Evolutionary conservation across 1,140 invertebrate genomes (phyloP).

Genomic region (Leptinotarsa defecta): DNA sequence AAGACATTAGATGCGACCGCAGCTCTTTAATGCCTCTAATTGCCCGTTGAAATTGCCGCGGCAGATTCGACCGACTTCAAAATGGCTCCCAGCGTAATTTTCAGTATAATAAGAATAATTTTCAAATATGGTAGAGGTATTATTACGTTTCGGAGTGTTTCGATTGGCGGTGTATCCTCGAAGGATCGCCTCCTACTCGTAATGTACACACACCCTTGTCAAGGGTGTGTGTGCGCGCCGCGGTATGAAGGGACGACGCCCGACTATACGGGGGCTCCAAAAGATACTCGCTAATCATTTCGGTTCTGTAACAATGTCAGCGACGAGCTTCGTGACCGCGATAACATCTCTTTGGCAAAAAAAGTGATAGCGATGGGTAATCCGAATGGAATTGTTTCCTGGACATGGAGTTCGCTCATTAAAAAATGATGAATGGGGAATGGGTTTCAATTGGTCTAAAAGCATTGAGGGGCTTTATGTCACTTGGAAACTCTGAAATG

Average conservation of each 20-base stretch:
- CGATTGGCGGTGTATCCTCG: slow-evolving; percentile 45
- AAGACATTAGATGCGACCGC: slow-evolving; percentile 12
- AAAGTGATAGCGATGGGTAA: background rate
- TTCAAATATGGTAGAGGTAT: slow-evolving; percentile 53
- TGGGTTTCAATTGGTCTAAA: no score
- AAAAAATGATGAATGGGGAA: slow-evolving; percentile 1
- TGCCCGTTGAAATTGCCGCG: slow-evolving; percentile 6
- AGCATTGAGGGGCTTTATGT: no score
- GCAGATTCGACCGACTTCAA: slow-evolving; percentile 38
- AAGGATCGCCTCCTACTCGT: slow-evolving; percentile 37
- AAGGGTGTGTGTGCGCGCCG: slow-evolving; percentile 9
- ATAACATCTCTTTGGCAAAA: slow-evolving; percentile 14
- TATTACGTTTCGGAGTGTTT: slow-evolving; percentile 45
- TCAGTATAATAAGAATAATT: slow-evolving; percentile 53
- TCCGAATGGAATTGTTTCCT: slow-evolving; percentile 1
- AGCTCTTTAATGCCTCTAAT: slow-evolving; percentile 6
- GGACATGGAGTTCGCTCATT: slow-evolving; percentile 9
- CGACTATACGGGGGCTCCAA: background rate
- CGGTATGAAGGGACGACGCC: background rate
- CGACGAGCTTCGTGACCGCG: background rate
- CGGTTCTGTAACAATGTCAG: background rate
- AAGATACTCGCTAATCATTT: slow-evolving; percentile 12
- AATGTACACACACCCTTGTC: slow-evolving; percentile 26
- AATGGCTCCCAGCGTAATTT: slow-evolving; percentile 52
- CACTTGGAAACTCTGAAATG: no score